phyloP scores from a whole-genome alignment of 2,113 vertebrate genomes.

The Megaleporinus macrocephalus region DNA sequence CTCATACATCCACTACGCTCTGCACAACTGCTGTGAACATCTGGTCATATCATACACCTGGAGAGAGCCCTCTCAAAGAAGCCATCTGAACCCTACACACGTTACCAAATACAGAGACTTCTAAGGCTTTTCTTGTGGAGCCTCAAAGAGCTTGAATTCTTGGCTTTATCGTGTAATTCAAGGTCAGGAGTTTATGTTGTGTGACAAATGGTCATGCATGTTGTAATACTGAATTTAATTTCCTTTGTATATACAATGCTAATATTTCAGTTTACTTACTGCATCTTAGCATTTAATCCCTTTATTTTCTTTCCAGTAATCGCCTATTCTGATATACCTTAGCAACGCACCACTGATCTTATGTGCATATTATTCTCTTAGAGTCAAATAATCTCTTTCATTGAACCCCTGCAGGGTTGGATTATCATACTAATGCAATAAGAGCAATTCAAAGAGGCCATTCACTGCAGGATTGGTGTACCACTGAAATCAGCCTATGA shows the following conservation, averaged over 20 bases:
- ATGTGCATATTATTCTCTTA: conserved; percentile 35
- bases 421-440: conserved; percentile 45
- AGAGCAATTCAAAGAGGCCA: conserved; percentile 21
- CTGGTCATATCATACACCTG: no score
- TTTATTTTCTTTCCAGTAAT: neutral
- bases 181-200: no score
- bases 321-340: neutral
- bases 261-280: neutral
- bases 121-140: no score
- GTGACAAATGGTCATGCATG: no score
- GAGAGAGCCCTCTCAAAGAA: no score
- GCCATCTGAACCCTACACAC: no score
- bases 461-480: neutral
- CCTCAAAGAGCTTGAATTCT: no score
- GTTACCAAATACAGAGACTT: no score
- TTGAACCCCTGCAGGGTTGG: conserved; percentile 16
- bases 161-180: no score
- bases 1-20: neutral
- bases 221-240: neutral
- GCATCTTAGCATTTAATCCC: neutral
- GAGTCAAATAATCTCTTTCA: neutral
- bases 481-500: conserved; percentile 39
- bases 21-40: neutral
- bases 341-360: neutral
- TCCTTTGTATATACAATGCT: neutral